Evolutionary conservation across 2,888 invertebrate genomes (phyloP).

Genomic region (Pelosia muscerda): DNA sequence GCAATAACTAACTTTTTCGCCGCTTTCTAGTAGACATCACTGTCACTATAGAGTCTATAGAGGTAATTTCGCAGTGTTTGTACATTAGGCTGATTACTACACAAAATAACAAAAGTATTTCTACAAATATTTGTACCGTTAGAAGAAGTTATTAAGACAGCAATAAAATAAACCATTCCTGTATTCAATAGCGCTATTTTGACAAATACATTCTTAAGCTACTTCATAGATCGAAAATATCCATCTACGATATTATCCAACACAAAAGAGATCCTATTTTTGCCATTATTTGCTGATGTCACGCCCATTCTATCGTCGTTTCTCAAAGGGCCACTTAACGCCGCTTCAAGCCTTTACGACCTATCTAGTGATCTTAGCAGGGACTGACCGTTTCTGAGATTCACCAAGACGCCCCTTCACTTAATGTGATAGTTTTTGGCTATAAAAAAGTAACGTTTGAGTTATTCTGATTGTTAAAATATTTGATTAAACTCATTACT

Average conservation of each 20-base stretch:
- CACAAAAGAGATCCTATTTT: conserved; percentile 15
- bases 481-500: not conserved
- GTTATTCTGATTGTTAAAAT: not conserved
- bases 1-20: no score
- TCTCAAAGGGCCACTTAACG: conserved; percentile 39
- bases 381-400: conserved; percentile 29
- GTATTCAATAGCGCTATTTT: not conserved
- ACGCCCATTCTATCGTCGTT: conserved; percentile 11
- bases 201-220: conserved; percentile 4
- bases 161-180: not conserved
- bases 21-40: no score
- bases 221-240: conserved; percentile 5
- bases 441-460: not conserved
- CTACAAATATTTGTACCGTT: not conserved
- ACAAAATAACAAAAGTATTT: not conserved
- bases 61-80: no score
- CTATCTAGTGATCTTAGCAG: conserved; percentile 33
- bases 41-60: no score
- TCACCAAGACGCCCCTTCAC: conserved; percentile 21
- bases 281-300: conserved; percentile 34
- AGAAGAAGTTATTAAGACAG: not conserved
- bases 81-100: not conserved
- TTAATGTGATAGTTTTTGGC: conserved; percentile 9
- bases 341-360: conserved; percentile 29
- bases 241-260: not conserved